Conservation (phyloP, 2,888 invertebrate genomes). For the Heliconius sara region DNA sequence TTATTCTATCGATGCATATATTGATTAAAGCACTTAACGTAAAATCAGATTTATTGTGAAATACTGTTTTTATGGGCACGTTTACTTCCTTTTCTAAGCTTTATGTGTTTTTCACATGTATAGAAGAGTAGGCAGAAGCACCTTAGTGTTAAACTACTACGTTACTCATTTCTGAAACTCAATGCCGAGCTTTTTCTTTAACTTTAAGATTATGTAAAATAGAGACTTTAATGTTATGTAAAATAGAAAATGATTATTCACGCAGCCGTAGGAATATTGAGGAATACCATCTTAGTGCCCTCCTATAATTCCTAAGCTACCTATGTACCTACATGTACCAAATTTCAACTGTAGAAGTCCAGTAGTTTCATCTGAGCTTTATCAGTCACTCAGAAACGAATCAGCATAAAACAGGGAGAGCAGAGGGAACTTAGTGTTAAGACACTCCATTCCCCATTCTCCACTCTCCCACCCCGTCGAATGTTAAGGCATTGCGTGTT, state of each 20-base stretch:
- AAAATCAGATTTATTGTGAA: conserved; percentile 31
- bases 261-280: no score
- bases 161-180: background rate
- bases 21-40: conserved; percentile 32
- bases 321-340: no score
- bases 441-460: background rate
- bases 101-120: background rate
- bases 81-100: conserved; percentile 19
- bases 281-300: no score
- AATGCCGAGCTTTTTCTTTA: background rate
- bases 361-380: no score
- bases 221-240: no score
- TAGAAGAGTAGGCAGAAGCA: background rate
- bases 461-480: background rate
- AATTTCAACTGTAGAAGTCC: no score
- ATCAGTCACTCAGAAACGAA: no score
- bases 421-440: background rate
- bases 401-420: background rate
- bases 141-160: background rate
- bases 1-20: conserved; percentile 32
- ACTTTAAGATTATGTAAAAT: no score
- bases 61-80: conserved; percentile 29
- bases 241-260: no score
- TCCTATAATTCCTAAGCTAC: no score
- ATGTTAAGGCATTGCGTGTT: background rate